A percentile compares a stretch with the other conserved stretches of the same genome.
Conservation (phyloP, 2,888 invertebrate genomes). For the Rapana venosa region DNA sequence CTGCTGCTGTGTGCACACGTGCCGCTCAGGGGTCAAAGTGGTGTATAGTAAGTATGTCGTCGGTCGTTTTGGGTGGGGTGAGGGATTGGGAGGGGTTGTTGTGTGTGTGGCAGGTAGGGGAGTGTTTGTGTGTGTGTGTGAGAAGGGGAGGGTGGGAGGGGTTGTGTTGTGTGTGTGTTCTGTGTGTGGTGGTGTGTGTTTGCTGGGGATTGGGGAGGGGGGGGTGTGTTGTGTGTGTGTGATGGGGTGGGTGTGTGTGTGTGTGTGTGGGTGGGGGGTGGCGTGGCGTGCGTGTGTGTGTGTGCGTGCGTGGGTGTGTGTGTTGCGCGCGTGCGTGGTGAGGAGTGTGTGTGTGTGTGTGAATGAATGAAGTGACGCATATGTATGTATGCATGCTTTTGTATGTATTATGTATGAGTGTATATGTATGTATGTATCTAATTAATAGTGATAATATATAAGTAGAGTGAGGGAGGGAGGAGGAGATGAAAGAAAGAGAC, state of each 20-base stretch:
- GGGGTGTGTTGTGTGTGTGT: too few relatives aligned
- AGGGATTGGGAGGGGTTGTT: too few relatives aligned
- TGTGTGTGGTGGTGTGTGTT: too few relatives aligned
- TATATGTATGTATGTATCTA: not conserved
- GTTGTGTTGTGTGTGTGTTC: too few relatives aligned
- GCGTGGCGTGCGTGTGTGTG: not conserved
- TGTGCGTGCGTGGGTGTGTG: not conserved
- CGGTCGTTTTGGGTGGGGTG: not conserved
- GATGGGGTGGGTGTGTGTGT: too few relatives aligned
- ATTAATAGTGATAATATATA: too few relatives aligned
- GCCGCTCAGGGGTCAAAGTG: conserved; percentile 80
- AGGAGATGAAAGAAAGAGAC: too few relatives aligned
- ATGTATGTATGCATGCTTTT: not conserved
- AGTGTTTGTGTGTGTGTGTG: conserved; percentile 12
- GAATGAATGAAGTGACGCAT: not conserved
- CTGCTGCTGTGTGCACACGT: conserved; percentile 80
- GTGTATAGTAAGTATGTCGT: conserved; percentile 84
- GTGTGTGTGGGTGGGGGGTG: too few relatives aligned
- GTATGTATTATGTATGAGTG: not conserved
- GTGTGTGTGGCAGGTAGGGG: too few relatives aligned
- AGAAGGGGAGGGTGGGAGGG: not conserved
- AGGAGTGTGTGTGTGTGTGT: not conserved
- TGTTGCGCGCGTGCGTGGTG: not conserved
- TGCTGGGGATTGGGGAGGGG: too few relatives aligned
- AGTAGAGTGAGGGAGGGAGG: too few relatives aligned